These are phyloP conservation scores for Formicarius rufipectus DNA, from an alignment of 2,113 vertebrate genomes.

Conservation along the genomic window DNA sequence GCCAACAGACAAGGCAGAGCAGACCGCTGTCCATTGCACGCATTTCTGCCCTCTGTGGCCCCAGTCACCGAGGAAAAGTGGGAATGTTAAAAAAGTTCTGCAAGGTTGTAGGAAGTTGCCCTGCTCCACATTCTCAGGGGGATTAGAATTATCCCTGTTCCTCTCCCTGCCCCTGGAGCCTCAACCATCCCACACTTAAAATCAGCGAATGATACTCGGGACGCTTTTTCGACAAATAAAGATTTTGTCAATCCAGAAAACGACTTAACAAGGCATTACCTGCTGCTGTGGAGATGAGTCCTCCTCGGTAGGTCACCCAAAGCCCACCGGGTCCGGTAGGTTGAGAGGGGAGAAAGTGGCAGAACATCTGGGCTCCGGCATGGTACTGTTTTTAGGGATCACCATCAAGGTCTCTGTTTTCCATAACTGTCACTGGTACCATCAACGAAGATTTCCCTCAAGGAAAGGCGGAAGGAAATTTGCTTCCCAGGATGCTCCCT, in stretches of 20 bases:
- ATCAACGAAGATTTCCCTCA: not conserved
- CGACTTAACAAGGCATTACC: conserved; percentile 52
- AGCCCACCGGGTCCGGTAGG: conserved; percentile 76
- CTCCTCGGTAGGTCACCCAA: conserved; percentile 68
- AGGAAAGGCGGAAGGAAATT: not conserved
- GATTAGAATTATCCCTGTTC: not conserved
- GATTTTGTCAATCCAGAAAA: not conserved
- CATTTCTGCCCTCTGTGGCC: not conserved
- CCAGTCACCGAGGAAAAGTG: not conserved
- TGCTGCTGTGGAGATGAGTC: not conserved
- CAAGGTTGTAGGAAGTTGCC: not conserved
- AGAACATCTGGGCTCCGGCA: conserved; percentile 64
- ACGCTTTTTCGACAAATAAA: not conserved
- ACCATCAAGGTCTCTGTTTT: conserved; percentile 62
- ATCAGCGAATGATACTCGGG: not conserved
- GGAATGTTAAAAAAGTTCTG: not conserved
- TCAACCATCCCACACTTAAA: not conserved
- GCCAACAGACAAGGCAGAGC: not conserved
- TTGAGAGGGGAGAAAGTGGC: conserved; percentile 65
- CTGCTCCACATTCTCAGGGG: not conserved
- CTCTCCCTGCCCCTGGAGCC: not conserved
- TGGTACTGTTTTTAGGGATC: conserved; percentile 76
- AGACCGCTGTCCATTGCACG: not conserved
- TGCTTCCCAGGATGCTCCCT: not conserved
- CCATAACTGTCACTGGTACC: conserved; percentile 66